These are phyloP conservation scores for Calonectris borealis DNA, from an alignment of 2,113 vertebrate genomes.

Conservation along the genomic window DNA sequence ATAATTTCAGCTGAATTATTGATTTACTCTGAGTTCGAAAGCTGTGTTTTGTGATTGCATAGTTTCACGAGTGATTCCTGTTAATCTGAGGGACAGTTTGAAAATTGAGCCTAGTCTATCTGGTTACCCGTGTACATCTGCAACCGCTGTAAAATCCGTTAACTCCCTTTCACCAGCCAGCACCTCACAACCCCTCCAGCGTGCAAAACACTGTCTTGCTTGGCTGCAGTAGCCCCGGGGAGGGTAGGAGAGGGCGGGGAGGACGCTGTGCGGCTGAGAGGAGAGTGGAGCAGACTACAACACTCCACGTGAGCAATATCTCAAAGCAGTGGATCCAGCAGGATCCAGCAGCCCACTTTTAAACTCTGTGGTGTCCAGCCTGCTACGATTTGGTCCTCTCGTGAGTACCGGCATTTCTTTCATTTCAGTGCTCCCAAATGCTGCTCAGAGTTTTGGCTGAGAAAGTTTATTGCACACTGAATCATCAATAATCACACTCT, in stretches of 20 bases:
- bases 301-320: not conserved
- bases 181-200: not conserved
- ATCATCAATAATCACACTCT: not conserved
- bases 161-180: not conserved
- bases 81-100: not conserved
- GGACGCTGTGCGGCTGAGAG: not conserved
- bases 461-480: not conserved
- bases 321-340: not conserved
- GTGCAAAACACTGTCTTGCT: not conserved
- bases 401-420: not conserved
- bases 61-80: not conserved
- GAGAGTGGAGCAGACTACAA: not conserved
- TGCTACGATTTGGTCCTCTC: not conserved
- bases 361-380: not conserved
- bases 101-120: not conserved
- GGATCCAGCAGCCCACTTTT: not conserved
- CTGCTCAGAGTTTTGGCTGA: not conserved
- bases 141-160: not conserved
- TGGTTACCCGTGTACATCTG: not conserved
- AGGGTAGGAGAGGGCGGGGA: not conserved
- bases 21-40: not conserved
- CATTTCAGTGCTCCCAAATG: not conserved
- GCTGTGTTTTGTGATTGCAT: not conserved
- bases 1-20: not conserved
- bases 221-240: not conserved